Percentiles rank a stretch among this genome's conserved stretches.
Conservation (phyloP, 2,113 vertebrate species). For the Tauraco erythrolophus region DNA sequence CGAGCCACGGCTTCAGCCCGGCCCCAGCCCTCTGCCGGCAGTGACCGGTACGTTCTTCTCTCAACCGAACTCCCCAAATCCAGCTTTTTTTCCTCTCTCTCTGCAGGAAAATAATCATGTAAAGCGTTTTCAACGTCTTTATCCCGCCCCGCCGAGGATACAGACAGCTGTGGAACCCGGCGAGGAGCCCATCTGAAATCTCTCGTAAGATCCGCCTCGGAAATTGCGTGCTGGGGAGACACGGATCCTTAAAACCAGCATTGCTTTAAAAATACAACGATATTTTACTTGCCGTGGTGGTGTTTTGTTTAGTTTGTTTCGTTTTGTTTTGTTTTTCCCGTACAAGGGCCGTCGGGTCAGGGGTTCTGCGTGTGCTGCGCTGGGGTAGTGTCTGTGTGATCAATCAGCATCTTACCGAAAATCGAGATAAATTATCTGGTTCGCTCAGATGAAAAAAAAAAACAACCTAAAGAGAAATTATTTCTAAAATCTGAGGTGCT, state of each 20-base stretch:
- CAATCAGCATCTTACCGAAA: background rate
- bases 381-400: fast-evolving
- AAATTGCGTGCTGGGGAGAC: background rate
- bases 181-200: background rate
- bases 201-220: fast-evolving
- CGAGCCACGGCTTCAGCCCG: background rate
- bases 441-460: fast-evolving
- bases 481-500: background rate
- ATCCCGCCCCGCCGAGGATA: background rate
- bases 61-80: background rate
- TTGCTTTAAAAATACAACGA: background rate
- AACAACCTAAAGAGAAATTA: background rate
- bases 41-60: background rate
- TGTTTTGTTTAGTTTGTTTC: background rate
- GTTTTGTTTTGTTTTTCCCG: background rate
- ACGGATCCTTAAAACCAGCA: background rate
- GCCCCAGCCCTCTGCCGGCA: background rate
- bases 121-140: background rate
- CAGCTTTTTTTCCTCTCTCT: background rate
- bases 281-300: background rate
- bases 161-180: background rate
- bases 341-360: background rate
- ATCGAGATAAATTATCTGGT: background rate
- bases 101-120: background rate
- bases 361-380: background rate